phyloP scores from a whole-genome alignment of 2,888 invertebrate species.

The Drosophila birchii region DNA sequence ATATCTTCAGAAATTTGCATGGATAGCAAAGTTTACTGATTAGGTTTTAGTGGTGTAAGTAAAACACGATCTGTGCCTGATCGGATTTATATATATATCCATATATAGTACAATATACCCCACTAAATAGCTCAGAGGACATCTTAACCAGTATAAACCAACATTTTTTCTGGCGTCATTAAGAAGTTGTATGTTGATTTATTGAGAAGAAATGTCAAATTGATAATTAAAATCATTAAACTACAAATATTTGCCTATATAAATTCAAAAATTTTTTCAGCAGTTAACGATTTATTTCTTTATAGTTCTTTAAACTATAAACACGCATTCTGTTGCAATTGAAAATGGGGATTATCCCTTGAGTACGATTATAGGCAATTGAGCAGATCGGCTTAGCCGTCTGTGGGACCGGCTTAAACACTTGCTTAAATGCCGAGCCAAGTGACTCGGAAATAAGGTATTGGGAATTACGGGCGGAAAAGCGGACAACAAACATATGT shows the following conservation, averaged over 20 bases:
- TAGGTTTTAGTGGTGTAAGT: neutral
- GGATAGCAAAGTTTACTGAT: neutral
- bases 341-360: constrained; percentile 24
- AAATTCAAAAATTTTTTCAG: neutral
- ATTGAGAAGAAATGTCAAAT: no score
- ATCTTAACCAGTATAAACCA: no score
- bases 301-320: neutral
- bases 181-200: no score
- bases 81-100: neutral
- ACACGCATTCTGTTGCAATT: constrained; percentile 14
- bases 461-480: constrained; percentile 37
- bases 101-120: no score
- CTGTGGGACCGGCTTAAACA: constrained; percentile 69
- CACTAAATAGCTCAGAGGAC: no score
- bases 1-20: neutral
- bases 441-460: constrained; percentile 13
- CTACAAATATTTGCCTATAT: neutral
- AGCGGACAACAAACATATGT: constrained; percentile 41
- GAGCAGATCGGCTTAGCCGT: constrained; percentile 59
- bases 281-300: neutral
- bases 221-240: no score
- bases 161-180: no score
- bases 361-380: constrained; percentile 55
- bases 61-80: neutral
- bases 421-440: constrained; percentile 54